Evolutionary conservation across 2,888 invertebrate species (phyloP), one percentile per base, ranked within the genome.

Genomic region (Melieria omissa): DNA sequence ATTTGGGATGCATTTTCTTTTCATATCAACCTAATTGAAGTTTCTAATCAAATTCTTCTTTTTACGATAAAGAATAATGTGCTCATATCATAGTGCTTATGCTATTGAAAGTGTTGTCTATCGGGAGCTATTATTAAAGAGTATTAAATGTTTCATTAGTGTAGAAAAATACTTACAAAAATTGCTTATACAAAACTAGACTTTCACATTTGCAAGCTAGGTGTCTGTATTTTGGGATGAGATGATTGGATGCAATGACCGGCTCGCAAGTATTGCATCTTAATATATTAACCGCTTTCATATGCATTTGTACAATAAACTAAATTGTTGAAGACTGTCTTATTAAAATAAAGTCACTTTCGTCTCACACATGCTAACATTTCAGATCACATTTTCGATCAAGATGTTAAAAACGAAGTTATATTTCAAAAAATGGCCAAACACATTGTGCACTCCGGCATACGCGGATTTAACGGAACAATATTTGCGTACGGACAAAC

Each of bases 401-500:
- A 88, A 73, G 82, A 88, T 4, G 88, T 88, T 16, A 88, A 88
- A 60, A 94, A 93, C 55, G 82, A 85, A 65, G 88, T 90, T 65
- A 89, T 95, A 0, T 95, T 93, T 82, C 85, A 92, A 75, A 89
- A 88, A 70, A 88, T 93, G 76, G 93, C 92, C 0, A 90, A 90
- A 78, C 92, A 93, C 0, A 92, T 95, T 74, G 91, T 95, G 3
- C 89, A 92, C 74, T 90, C 92, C 0, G 91, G 92, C 0, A 88
- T 93, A 12, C 89, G 90, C 75, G 95, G 95, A 3, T 91, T 94
- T 79, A 95, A 95, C 84, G 95, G 95, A 2, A 96, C 96, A 0
- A 92, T 97, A 76, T 95, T 97, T 88, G 95, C 96, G 0, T 97
- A 97, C 84, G 96, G 96, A 7, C 96, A 96, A 86, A 96, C 96